These are phyloP conservation scores for Varanus salvator DNA, from an alignment of 2,113 vertebrate species.

Conservation along the genomic window DNA sequence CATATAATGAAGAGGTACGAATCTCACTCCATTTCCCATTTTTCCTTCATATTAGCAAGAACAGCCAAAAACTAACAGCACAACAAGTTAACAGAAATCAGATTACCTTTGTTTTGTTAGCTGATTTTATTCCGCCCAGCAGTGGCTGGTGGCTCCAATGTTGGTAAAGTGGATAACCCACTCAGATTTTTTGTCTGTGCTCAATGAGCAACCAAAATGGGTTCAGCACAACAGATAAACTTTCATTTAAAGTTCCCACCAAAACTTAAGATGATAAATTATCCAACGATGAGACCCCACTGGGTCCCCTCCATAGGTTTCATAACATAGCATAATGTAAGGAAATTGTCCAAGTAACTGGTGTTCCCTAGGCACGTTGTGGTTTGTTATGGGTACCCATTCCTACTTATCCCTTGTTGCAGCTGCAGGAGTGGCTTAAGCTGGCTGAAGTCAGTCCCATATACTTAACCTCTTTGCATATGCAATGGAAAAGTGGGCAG, in stretches of 20 bases:
- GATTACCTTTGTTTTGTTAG: conserved; percentile 11
- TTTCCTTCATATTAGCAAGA: conserved; percentile 59
- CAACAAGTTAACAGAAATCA: conserved; percentile 64
- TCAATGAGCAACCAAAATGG: too few species aligned
- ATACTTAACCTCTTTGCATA: background rate
- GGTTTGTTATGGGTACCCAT: background rate
- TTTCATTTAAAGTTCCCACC: too few species aligned
- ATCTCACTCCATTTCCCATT: conserved; percentile 55
- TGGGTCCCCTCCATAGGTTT: conserved; percentile 56
- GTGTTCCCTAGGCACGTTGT: background rate
- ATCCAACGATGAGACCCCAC: too few species aligned
- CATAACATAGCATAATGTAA: conserved; percentile 64
- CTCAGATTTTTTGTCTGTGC: too few species aligned
- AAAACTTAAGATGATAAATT: too few species aligned
- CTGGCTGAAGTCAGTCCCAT: background rate
- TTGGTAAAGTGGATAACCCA: too few species aligned
- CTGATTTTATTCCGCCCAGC: too few species aligned
- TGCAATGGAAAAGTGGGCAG: background rate
- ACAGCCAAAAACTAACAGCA: conserved; percentile 61
- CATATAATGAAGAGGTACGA: conserved; percentile 54
- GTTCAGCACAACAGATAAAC: too few species aligned
- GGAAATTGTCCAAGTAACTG: conserved; percentile 56
- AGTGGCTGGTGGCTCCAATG: too few species aligned
- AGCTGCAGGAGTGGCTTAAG: background rate
- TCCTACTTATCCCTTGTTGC: background rate